phyloP scores from a whole-genome alignment of 2,113 vertebrate genomes.

The Alces alces region DNA sequence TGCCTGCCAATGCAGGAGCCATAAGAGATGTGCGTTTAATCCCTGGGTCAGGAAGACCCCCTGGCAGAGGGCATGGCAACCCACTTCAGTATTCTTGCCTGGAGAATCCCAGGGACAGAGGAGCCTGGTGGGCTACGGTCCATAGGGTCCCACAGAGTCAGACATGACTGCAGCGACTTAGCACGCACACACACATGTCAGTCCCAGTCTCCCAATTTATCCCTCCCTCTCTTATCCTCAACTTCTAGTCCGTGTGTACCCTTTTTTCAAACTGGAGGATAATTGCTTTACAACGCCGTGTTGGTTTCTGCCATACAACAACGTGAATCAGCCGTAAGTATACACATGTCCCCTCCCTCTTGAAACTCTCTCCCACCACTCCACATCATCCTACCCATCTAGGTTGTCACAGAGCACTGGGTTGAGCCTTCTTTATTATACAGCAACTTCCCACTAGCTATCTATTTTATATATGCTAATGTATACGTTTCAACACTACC shows the following conservation, averaged over 20 bases:
- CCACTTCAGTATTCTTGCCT: background rate
- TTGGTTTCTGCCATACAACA: background rate
- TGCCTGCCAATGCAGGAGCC: background rate
- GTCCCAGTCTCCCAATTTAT: background rate
- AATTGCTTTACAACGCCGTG: background rate
- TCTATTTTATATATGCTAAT: background rate
- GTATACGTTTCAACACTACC: background rate
- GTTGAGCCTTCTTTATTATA: background rate
- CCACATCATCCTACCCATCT: background rate
- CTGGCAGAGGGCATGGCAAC: background rate
- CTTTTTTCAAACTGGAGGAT: background rate
- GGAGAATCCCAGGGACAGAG: background rate
- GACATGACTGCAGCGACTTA: background rate
- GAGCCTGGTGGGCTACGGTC: background rate
- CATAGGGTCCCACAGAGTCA: background rate
- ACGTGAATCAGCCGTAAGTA: background rate
- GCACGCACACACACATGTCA: background rate
- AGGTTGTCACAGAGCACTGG: background rate
- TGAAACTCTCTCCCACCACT: background rate
- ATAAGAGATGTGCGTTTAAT: background rate
- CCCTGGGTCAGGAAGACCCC: background rate
- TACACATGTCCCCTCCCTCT: background rate
- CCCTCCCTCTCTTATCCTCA: background rate
- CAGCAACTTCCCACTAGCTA: background rate
- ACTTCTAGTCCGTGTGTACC: background rate